These are phyloP conservation scores for Channallabes apus DNA, from an alignment of 2,797 vertebrate genomes.

Conservation along the genomic window DNA sequence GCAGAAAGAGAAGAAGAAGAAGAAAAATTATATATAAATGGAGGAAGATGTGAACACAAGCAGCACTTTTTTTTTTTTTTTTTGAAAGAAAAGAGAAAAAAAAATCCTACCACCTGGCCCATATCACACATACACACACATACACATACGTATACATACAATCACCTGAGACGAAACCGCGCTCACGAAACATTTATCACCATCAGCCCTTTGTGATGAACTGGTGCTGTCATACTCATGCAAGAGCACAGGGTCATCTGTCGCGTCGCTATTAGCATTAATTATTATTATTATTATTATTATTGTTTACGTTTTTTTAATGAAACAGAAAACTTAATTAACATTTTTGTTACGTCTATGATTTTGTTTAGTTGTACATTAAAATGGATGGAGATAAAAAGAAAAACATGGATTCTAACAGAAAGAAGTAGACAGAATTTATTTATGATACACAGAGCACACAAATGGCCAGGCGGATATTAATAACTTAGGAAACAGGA, in stretches of 20 bases:
- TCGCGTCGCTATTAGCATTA: slow-evolving; percentile 65
- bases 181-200: slow-evolving; percentile 35
- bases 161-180: slow-evolving; percentile 23
- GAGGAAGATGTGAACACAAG: slow-evolving; percentile 64
- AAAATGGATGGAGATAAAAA: slow-evolving; percentile 53
- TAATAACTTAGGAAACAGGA: slow-evolving; percentile 88
- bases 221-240: slow-evolving; percentile 73
- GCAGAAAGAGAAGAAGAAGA: neutral
- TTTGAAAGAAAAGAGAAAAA: neutral
- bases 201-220: slow-evolving; percentile 56
- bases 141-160: slow-evolving; percentile 25
- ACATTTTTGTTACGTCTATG: slow-evolving; percentile 33
- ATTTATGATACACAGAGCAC: slow-evolving; percentile 95
- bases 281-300: slow-evolving; percentile 61
- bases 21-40: slow-evolving; percentile 37
- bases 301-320: slow-evolving; percentile 53
- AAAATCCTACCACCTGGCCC: slow-evolving; percentile 60
- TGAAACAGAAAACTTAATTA: slow-evolving; percentile 39
- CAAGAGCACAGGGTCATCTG: slow-evolving; percentile 80
- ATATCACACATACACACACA: slow-evolving; percentile 19
- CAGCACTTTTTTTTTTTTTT: slow-evolving; percentile 68
- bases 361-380: slow-evolving; percentile 68
- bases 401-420: slow-evolving; percentile 66
- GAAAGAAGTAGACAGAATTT: slow-evolving; percentile 78
- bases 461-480: slow-evolving; percentile 76